Evolutionary conservation across 35 echinoderm and acorn worm genomes (phyloP).

Genomic region (Amphiura filiformis): DNA sequence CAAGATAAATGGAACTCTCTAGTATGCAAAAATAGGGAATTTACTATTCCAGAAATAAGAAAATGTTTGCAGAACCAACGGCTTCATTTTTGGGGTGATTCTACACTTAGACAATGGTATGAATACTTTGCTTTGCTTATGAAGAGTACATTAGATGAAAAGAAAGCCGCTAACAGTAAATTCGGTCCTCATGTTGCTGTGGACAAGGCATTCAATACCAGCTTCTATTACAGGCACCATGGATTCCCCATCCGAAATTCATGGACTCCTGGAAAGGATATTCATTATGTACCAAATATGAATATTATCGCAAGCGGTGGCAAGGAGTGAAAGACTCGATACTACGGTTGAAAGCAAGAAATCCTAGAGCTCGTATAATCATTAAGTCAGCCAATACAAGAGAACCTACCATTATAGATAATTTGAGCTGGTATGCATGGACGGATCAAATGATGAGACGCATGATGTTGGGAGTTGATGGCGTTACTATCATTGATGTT

Average conservation of each 20-base stretch:
- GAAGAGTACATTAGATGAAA: background rate
- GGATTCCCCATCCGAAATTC: constrained; percentile 11
- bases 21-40: background rate
- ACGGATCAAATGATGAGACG: constrained; percentile 26
- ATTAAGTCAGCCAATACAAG: constrained; percentile 44
- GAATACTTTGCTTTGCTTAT: constrained; percentile 14
- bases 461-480: background rate
- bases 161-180: background rate
- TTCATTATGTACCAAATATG: constrained; percentile 12
- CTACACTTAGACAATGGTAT: constrained; percentile 43
- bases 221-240: constrained; percentile 5
- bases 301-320: constrained; percentile 27
- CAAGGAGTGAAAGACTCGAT: background rate
- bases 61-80: constrained; percentile 5
- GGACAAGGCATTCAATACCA: constrained; percentile 2
- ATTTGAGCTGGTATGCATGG: constrained; percentile 23
- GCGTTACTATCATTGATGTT: constrained; percentile 31
- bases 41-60: background rate
- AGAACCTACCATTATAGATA: constrained; percentile 6
- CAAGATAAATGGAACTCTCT: constrained; percentile 23
- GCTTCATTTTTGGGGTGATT: constrained; percentile 24
- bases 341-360: background rate
- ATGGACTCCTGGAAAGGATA: background rate
- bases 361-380: background rate
- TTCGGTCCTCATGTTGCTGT: constrained; percentile 11